Base-by-base conservation (phyloP, 2,888 invertebrate species). In the Epirrhoe tristata region DNA sequence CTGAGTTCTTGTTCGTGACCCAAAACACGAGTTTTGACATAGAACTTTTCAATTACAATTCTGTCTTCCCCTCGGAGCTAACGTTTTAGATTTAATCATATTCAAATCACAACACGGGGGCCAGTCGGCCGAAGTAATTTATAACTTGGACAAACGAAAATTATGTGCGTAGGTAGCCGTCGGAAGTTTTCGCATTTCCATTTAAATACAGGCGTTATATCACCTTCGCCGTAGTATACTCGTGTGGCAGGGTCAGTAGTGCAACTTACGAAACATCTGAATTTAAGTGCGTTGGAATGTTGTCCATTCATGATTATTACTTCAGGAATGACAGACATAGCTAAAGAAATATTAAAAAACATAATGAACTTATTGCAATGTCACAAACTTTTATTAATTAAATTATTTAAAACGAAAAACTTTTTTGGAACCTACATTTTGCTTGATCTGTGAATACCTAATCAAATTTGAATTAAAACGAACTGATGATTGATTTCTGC, bases 141-240 rank as follows among this genome's bases (percentile, higher is more conserved):
- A 85, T 82, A 86, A 87, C 85, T 89, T 86, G 88, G 86, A 82
- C 90, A 83, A 81, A 84, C 77, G 85, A 81, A 82, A 88, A 86
- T 88, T 82, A 89, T 84, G 86, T 87, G 86, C 83, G 88, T 88
- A 86, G 88, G 86, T 86, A 84, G 84, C 81, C 81, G 87, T 80
- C 85, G 77, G 81, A 90, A 91, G 83, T 91, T 91, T 82, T 74
- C 81, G 75, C 87, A 92, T 92, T 91, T 87, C 82, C 88, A 92
- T 92, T 85, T 86, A 88, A 92, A 92, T 91, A 89, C 75, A 87
- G 82, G 79, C 77, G 87, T 81, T 89, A 90, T 87, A 90, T 91
- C 89, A 91, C 90, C 91, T 91, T 52, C 43, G 53, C 54, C 60
- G 32, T 31, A 54, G 68, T 50, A 43, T 5, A 48, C 6, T 10